Base-by-base conservation (phyloP, 2,888 invertebrate genomes). In the Caenorhabditis plicata region DNA sequence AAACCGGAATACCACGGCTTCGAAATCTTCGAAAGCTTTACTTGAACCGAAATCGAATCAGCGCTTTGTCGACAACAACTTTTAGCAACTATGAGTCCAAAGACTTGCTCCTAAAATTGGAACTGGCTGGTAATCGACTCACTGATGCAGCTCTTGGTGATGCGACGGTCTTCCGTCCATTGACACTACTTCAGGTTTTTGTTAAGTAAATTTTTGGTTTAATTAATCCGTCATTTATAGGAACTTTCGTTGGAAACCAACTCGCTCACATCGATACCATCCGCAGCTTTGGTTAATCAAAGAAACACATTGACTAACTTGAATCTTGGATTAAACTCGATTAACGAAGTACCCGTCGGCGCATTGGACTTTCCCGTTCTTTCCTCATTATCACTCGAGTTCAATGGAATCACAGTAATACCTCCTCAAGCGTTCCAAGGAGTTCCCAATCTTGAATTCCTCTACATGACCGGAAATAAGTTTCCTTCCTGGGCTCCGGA, bases 381-480 rank as follows among this genome's bases (percentile, higher is more conserved):
- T 45, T 70, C 74, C 3, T 81, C 81, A 1, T 67, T 80, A n/a
- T 80, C 79, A 15, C 69, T 80, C 32, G 81, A 81, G 46, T 80
- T 80, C 71, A 80, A 80, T 58, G 75, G 78, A 15, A 78, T 80
- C 39, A 66, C 71, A 7, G 70, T 71, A 25, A 77, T 80, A 33
- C 66, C 72, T 15, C 77, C 80, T 7, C 77, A 80, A 46, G 76
- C 80, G 0, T 77, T 81, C 62, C 62, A 67, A 55, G 73, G 74
- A 3, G 73, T 81, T 13, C 79, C 81, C 4, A 76, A 69, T 47
- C 67, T 80, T 23, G 73, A 78, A 40, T 80, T 77, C 57, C 64
- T 80, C n/a, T 80, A 81, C 63, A 44, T 80, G 56, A 80, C 79
- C 15, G 80, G 79, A 23, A 80, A 80, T 63, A 78, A 74, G 49